Conservation (phyloP, 2,888 invertebrate genomes). For the Trissonchulus latispiculum region DNA sequence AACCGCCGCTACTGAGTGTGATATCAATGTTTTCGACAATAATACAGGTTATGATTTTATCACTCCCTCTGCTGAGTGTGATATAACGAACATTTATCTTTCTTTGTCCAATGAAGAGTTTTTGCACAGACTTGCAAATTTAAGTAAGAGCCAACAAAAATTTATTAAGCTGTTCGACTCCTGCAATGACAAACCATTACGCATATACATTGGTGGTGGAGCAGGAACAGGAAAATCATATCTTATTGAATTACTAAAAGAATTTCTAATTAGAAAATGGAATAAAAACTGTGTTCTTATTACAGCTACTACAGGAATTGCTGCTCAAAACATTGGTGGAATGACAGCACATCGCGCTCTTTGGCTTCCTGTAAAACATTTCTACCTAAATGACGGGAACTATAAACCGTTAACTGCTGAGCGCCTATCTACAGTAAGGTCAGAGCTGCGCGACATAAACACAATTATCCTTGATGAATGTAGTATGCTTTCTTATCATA, state of each 20-base stretch:
- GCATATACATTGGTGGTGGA: background rate
- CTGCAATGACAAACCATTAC: too few species aligned
- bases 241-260: background rate
- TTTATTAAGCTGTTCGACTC: background rate
- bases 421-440: background rate
- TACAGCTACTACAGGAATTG: background rate
- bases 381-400: background rate
- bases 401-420: background rate
- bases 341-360: background rate
- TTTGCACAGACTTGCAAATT: background rate
- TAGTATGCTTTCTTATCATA: background rate
- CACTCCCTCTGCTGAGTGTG: too few species aligned
- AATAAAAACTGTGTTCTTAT: background rate
- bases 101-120: background rate
- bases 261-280: background rate
- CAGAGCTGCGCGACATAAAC: background rate
- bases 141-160: background rate
- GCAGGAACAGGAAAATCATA: conserved; percentile 1
- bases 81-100: background rate
- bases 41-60: background rate
- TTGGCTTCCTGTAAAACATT: background rate
- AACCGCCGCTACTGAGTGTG: background rate
- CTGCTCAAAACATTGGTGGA: background rate
- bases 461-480: conserved; percentile 9
- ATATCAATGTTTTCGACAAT: background rate